phyloP scores from a whole-genome alignment of 2,888 invertebrate genomes.

The Eulithis testata region DNA sequence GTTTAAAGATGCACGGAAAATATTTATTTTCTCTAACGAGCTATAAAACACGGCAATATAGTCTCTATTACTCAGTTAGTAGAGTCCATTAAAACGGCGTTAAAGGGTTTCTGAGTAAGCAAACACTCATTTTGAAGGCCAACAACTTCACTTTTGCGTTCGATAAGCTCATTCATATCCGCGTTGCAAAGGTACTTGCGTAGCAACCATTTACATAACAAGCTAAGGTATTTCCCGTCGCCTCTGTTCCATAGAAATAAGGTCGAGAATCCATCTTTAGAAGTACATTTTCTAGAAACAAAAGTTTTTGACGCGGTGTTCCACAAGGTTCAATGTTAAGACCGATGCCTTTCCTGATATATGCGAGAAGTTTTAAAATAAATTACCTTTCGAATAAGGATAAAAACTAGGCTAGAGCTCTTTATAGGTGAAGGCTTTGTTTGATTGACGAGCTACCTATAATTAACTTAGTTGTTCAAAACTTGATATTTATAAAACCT shows the following conservation, averaged over 20 bases:
- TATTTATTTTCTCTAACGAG: slow-evolving; percentile 22
- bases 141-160: slow-evolving; percentile 69
- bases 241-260: slow-evolving; percentile 46
- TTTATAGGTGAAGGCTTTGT: slow-evolving; percentile 26
- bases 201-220: slow-evolving; percentile 38
- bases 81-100: slow-evolving; percentile 32
- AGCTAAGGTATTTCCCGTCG: slow-evolving; percentile 31
- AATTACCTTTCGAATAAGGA: slow-evolving; percentile 44
- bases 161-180: slow-evolving; percentile 73
- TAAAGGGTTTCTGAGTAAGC: slow-evolving; percentile 46
- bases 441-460: slow-evolving; percentile 16
- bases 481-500: slow-evolving; percentile 1
- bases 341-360: slow-evolving; percentile 52
- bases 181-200: slow-evolving; percentile 57
- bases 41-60: slow-evolving; percentile 20
- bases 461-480: slow-evolving; percentile 16
- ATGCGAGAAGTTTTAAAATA: slow-evolving; percentile 25
- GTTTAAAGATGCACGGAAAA: slow-evolving; percentile 18
- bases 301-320: slow-evolving; percentile 46
- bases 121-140: slow-evolving; percentile 66
- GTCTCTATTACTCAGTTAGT: slow-evolving; percentile 29
- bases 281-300: slow-evolving; percentile 25
- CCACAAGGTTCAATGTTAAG: slow-evolving; percentile 56
- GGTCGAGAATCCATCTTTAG: slow-evolving; percentile 39
- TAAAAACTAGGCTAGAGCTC: slow-evolving; percentile 18